phyloP scores from a whole-genome alignment of 1,140 invertebrate genomes.

The Andrena cerasifolii region DNA sequence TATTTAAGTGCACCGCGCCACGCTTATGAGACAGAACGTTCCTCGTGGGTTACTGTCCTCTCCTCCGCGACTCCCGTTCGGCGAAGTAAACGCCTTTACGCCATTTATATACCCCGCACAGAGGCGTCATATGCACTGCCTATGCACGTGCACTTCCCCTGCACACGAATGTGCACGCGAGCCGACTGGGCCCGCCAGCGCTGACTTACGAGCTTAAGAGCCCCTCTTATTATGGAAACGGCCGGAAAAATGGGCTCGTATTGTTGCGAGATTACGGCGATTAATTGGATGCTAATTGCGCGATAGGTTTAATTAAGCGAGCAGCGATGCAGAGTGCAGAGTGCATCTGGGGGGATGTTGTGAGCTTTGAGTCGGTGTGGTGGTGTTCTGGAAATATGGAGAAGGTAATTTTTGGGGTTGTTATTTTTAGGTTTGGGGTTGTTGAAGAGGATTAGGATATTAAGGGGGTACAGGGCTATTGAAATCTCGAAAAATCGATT shows the following conservation, averaged over 20 bases:
- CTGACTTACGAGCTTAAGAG: too few species aligned
- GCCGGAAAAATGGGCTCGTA: neutral
- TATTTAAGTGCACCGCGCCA: constrained; percentile 70
- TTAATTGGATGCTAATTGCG: constrained; percentile 24
- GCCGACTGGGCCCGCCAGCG: neutral
- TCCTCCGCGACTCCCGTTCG: constrained; percentile 49
- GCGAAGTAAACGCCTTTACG: constrained; percentile 55
- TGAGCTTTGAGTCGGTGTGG: neutral
- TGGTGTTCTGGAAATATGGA: too few species aligned
- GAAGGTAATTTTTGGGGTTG: too few species aligned
- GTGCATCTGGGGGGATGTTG: neutral
- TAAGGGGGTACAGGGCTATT: too few species aligned
- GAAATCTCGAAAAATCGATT: too few species aligned
- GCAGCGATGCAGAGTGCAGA: neutral
- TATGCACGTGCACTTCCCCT: constrained; percentile 33
- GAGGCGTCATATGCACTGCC: constrained; percentile 31
- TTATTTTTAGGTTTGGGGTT: too few species aligned
- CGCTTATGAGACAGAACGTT: constrained; percentile 70
- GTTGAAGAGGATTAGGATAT: too few species aligned
- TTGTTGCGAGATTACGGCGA: neutral
- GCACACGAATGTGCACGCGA: constrained; percentile 16
- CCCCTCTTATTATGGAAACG: neutral
- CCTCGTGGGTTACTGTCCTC: constrained; percentile 74
- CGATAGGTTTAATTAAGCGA: constrained; percentile 21
- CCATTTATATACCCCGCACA: constrained; percentile 55